These are phyloP conservation scores for Perccottus glenii DNA, from an alignment of 2,113 vertebrate species.

Conservation along the genomic window DNA sequence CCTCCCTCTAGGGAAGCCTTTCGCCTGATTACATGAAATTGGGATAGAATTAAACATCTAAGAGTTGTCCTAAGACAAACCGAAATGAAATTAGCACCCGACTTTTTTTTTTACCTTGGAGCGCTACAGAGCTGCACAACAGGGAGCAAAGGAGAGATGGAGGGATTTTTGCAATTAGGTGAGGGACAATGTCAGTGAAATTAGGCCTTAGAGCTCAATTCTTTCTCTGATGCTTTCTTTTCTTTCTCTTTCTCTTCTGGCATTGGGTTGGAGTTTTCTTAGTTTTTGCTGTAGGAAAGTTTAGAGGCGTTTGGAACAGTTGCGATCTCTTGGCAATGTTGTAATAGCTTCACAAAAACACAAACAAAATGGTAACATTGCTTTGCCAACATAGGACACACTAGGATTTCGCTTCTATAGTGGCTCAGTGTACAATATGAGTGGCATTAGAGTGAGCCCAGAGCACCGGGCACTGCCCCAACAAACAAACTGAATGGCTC, in stretches of 20 bases:
- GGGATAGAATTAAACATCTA: conserved; percentile 99
- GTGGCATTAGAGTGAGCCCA: conserved; percentile 40
- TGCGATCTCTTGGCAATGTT: conserved; percentile 51
- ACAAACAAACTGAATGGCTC: conserved; percentile 54
- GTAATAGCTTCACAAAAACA: conserved; percentile 38
- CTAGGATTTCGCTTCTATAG: conserved; percentile 45
- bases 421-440: conserved; percentile 36
- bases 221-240: conserved; percentile 20
- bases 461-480: conserved; percentile 52
- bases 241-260: conserved; percentile 7
- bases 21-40: conserved; percentile 97
- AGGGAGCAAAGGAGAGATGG: conserved; percentile 55
- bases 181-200: conserved; percentile 76
- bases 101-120: conserved; percentile 82
- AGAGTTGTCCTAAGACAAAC: conserved; percentile 93
- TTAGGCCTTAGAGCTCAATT: conserved; percentile 82
- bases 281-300: conserved; percentile 62
- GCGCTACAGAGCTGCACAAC: conserved; percentile 69
- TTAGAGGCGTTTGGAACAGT: conserved; percentile 58
- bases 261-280: conserved; percentile 32
- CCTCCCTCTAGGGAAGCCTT: conserved; percentile 95
- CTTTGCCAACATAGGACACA: conserved; percentile 34
- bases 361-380: background rate
- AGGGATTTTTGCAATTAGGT: conserved; percentile 81
- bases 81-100: conserved; percentile 92